Evolutionary conservation across 2,888 invertebrate genomes (phyloP).

Genomic region (Drosophila multiciliata): DNA sequence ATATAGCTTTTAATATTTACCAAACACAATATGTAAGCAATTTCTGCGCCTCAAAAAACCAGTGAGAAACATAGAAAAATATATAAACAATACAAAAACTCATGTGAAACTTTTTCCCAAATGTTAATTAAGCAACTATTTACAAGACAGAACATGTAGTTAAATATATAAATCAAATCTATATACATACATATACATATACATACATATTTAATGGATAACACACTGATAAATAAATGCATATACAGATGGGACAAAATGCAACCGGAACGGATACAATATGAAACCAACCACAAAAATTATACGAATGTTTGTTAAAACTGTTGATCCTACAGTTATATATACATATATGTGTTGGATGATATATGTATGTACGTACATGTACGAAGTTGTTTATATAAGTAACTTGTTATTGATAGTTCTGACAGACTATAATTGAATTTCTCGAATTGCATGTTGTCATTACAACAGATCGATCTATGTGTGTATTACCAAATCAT

Average conservation of each 20-base stretch:
- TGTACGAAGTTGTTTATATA: conserved; percentile 74
- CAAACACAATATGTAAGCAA: conserved; percentile 40
- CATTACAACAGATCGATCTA: conserved; percentile 30
- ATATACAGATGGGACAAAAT: conserved; percentile 55
- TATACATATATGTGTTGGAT: conserved; percentile 20
- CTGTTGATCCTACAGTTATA: conserved; percentile 46
- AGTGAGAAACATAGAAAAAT: conserved; percentile 27
- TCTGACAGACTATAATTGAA: conserved; percentile 35
- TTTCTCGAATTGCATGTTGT: conserved; percentile 32
- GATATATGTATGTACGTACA: conserved; percentile 26
- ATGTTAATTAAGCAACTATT: conserved; percentile 77
- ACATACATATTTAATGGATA: conserved; percentile 39
- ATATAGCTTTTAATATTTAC: conserved; percentile 52
- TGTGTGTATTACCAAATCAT: conserved; percentile 42
- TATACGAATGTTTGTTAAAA: conserved; percentile 63
- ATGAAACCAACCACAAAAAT: conserved; percentile 51
- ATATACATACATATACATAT: conserved; percentile 34
- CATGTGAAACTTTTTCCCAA: conserved; percentile 51
- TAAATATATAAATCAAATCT: conserved; percentile 72
- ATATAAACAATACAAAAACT: conserved; percentile 24
- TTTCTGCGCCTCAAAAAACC: conserved; percentile 41
- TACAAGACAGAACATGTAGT: conserved; percentile 72
- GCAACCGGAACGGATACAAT: conserved; percentile 57
- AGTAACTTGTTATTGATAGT: conserved; percentile 76
- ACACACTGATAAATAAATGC: conserved; percentile 35